Base-by-base conservation (phyloP, 2,888 invertebrate genomes). In the Onthophagus sagittarius region DNA sequence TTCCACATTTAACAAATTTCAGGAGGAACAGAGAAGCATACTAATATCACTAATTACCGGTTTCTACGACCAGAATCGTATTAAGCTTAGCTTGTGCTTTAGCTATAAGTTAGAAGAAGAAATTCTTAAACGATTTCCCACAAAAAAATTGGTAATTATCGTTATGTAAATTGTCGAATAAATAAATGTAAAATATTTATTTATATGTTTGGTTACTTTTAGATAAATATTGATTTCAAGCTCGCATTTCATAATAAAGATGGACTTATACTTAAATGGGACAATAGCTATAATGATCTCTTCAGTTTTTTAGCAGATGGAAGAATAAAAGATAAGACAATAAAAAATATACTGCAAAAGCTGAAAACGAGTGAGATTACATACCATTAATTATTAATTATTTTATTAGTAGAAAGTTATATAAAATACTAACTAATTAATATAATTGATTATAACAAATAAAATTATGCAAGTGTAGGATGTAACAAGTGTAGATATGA, bases 91-190 rank as follows among this genome's bases (percentile, higher is more conserved):
- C 13, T 72, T 79, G 23, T 64, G 72, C 15, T 70, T 63, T 1
- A 77, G 78, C 63, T 73, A 77, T 64, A 14, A 73, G 53, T 63
- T 79, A 6, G 78, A 80, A 74, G 72, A 75, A 15, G 77, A 79
- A 76, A 79, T 79, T 65, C 39, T 78, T 63, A 74, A 74, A 15
- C 64, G 75, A 15, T 78, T 78, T 71, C 76, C 77, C 23, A 77
- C 69, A n/a, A n/a, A n/a, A n/a, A n/a, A n/a, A n/a, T n/a, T n/a
- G n/a, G n/a, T n/a, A n/a, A n/a, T n/a, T n/a, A n/a, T 23, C 23
- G 23, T 23, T 23, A 23, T 23, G 23, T 23, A 23, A 23, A 3
- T 23, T 23, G 23, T 33, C 33, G 63, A 64, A 65, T 39, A 11
- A 62, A 9, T n/a, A n/a, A n/a, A n/a, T n/a, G 71, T 32, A 71